phyloP scores from a whole-genome alignment of 2,113 vertebrate genomes.

The Paramisgurnus dabryanus region DNA sequence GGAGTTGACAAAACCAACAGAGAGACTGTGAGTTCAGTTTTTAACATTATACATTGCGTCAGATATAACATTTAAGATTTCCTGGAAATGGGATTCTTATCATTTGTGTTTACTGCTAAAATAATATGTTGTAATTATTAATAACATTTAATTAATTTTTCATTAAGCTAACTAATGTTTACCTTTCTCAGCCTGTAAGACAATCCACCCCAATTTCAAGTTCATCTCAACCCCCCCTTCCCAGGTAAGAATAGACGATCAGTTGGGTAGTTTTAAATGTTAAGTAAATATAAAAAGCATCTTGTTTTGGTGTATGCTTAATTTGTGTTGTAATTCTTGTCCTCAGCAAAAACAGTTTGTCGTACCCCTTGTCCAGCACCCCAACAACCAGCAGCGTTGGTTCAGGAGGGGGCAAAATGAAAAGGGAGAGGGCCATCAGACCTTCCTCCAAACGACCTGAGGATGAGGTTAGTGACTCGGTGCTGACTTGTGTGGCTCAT shows the following conservation, averaged over 20 bases:
- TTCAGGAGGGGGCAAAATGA: constrained; percentile 89
- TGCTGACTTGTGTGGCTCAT: too few species aligned
- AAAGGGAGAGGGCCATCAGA: constrained; percentile 77
- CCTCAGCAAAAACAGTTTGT: constrained; percentile 69
- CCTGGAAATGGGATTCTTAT: too few species aligned
- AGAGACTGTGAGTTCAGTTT: constrained; percentile 62
- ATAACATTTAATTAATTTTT: neutral
- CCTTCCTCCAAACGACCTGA: constrained; percentile 75
- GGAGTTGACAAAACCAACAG: constrained; percentile 70
- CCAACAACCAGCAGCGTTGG: constrained; percentile 80
- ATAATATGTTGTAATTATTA: neutral
- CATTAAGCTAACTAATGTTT: neutral
- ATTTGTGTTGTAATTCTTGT: neutral
- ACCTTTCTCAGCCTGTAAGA: constrained; percentile 69
- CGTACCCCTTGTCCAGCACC: constrained; percentile 78
- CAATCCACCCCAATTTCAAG: constrained; percentile 75
- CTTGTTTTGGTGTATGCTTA: neutral
- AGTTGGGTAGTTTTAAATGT: neutral
- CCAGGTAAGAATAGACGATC: constrained; percentile 76
- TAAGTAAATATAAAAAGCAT: neutral
- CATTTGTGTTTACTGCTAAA: neutral
- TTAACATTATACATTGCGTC: neutral
- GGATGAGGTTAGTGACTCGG: constrained; percentile 73
- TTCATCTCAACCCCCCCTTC: constrained; percentile 66
- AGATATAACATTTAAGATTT: too few species aligned